A percentile compares a stretch with the other conserved stretches of the same genome.
Evolutionary conservation across 2,113 vertebrate genomes (phyloP).

Genomic region (Oreochromis aureus): DNA sequence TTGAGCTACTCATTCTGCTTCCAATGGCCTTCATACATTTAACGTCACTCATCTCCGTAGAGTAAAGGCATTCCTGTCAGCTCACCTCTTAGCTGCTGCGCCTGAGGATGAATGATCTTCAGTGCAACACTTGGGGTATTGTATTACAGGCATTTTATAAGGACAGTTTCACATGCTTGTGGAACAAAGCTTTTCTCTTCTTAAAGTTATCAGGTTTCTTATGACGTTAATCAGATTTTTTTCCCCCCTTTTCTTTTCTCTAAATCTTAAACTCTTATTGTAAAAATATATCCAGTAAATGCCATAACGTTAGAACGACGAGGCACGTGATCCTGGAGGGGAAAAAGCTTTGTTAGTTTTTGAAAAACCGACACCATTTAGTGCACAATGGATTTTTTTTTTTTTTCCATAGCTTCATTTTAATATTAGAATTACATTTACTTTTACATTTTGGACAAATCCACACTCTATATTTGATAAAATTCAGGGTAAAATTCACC

Average conservation of each 20-base stretch:
- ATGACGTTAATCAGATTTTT: background rate
- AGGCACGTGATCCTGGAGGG: background rate
- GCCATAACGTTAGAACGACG: background rate
- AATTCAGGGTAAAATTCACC: conserved; percentile 69
- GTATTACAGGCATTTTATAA: background rate
- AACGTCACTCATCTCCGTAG: background rate
- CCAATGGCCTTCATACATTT: background rate
- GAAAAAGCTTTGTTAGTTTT: background rate
- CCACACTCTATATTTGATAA: conserved; percentile 68
- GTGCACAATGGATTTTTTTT: background rate
- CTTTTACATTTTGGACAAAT: conserved; percentile 75
- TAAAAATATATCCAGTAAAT: background rate
- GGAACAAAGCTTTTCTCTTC: conserved; percentile 6
- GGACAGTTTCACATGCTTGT: background rate
- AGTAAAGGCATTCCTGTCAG: background rate
- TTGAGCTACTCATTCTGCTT: background rate
- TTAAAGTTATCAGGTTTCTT: background rate
- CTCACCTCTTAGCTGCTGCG: background rate
- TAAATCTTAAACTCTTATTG: background rate
- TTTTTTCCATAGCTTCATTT: conserved; percentile 58
- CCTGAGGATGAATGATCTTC: background rate
- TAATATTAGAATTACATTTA: conserved; percentile 75
- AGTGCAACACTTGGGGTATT: background rate
- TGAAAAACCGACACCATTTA: conserved; percentile 15
- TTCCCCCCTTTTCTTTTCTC: background rate